Base-by-base conservation (phyloP, 1,140 invertebrate species). In the Polyergus mexicanus region DNA sequence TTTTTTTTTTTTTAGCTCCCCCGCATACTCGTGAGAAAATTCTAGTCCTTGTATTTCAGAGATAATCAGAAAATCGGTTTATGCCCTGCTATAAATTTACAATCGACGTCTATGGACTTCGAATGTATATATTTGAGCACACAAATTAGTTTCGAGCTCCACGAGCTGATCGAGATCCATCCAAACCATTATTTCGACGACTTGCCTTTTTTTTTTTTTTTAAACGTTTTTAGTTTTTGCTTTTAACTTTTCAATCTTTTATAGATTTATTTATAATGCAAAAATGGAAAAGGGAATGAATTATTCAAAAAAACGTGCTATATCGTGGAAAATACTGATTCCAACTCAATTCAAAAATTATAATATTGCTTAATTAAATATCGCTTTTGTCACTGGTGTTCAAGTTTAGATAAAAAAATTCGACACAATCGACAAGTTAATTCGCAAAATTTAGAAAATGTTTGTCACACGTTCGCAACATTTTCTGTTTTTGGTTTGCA, bases 61-160 rank as follows among this genome's bases (percentile, higher is more conserved):
- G 25, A 44, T n/a, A 69, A 38, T 32, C 56, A 32, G 84, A 84
- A 75, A 86, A 89, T 88, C 85, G 84, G 86, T 89, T 86, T 81
- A 81, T 62, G 38, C n/a, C n/a, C 56, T 11, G 54, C 78, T 51
- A 83, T 83, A 83, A 83, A 83, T 86, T 86, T 65, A n/a, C 25
- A 47, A 81, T 71, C 78, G 78, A 35, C 63, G 63, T 76, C 71
- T 62, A 76, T 85, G 35, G 72, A 77, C 80, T 86, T 62, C 77
- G 51, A 78, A 44, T 65, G 84, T 90, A 85, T 80, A 66, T 84
- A 81, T 74, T 74, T 62, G 38, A 41, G 54, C 68, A 56, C 54
- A 47, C 56, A 69, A 74, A 83, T 83, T 83, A 74, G 78, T 83
- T 83, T 74, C 68, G 25, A 72, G 16, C n/a, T 16, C 6, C n/a